Evolutionary conservation across 2,888 invertebrate genomes (phyloP), one percentile per base, ranked within the genome.

Genomic region (Plagiodera versicolora): DNA sequence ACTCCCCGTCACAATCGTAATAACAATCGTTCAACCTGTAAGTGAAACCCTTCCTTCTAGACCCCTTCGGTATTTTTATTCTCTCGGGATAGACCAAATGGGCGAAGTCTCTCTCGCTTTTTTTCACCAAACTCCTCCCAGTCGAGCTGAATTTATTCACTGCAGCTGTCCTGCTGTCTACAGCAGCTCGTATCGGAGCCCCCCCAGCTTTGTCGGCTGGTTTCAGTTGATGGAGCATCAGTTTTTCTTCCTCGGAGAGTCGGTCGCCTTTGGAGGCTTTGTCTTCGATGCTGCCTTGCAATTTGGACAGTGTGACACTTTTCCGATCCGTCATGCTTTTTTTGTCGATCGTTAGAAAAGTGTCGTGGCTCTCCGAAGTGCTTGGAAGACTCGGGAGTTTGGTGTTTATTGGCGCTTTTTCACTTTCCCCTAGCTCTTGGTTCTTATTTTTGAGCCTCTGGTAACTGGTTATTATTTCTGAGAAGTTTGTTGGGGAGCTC

Each of bases 1-100:
- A 91, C 75, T 82, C 83, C 0, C 93, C 93, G 82, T 92, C 89
- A 75, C 87, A 84, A 74, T 92, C 90, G 79, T 93, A 94, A 76
- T 87, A 94, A 70, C 89, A 89, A 79, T 93, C 91, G 65, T 89
- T 85, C 0, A 92, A 82, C 80, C 88, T 89, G 74, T 91, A 93
- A 8, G 88, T 87, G 46, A 84, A 86, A 20, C 87, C 89, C 71
- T 77, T 79, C 68, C 86, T 86, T 68, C 83, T 84, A 32, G 86
- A 81, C 54, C 86, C 84, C 69, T 84, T 85, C 2, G 92, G 91
- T 65, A 93, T 91, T 67, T 82, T 82, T 63, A 93, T 91, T 72
- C 81, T 82, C 64, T 87, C 84, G 32, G 85, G 83, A 73, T 87
- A 88, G 32, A 71, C 66, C 52, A 79, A 69, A 66, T 77, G 73